phyloP scores from a whole-genome alignment of 2,113 vertebrate genomes.

The Stigmatopora nigra region DNA sequence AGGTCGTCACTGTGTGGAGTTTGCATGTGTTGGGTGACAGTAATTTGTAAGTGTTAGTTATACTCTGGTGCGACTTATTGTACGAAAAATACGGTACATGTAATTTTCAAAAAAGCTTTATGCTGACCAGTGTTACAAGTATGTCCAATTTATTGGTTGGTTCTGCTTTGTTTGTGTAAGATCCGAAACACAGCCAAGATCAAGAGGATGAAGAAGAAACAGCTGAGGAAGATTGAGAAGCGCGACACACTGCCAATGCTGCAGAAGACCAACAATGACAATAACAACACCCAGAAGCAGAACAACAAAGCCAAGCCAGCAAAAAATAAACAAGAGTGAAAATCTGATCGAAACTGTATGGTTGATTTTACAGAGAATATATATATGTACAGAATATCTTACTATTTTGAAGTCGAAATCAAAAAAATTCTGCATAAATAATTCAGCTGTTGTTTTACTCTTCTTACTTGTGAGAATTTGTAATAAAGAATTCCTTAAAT shows the following conservation, averaged over 20 bases:
- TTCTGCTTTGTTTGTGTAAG: conserved; percentile 46
- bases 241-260: conserved; percentile 80
- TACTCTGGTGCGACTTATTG: no score
- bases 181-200: conserved; percentile 87
- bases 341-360: conserved; percentile 26
- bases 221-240: conserved; percentile 82
- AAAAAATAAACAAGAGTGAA: conserved; percentile 14
- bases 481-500: conserved; percentile 1
- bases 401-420: not conserved
- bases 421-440: not conserved
- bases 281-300: conserved; percentile 29
- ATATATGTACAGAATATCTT: not conserved
- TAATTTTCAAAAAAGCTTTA: no score
- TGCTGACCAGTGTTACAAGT: not conserved
- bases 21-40: no score
- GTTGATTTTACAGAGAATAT: not conserved
- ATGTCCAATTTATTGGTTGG: not conserved
- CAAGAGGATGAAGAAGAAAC: conserved; percentile 88
- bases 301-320: conserved; percentile 34
- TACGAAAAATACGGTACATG: no score
- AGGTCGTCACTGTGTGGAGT: no score
- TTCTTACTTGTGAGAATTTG: not conserved
- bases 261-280: conserved; percentile 62
- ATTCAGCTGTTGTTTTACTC: not conserved
- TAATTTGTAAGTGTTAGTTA: no score